Conservation (phyloP, 2,888 invertebrate genomes). For the Lamellibrachia columna region DNA sequence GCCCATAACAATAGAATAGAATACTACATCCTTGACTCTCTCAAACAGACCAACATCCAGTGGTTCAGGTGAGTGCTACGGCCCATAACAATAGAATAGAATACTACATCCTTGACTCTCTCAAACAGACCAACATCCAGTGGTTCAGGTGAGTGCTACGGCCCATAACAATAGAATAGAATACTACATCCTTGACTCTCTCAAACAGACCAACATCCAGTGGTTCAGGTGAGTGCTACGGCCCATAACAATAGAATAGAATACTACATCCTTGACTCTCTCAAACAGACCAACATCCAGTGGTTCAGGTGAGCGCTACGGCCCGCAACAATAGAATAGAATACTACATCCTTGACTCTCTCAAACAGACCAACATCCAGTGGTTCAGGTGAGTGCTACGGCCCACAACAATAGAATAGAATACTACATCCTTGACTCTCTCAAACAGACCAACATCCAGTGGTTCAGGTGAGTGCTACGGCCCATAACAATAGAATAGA, state of each 20-base stretch:
- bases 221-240: constrained; percentile 78
- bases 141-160: constrained; percentile 78
- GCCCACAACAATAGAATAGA: background rate
- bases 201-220: constrained; percentile 98
- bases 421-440: constrained; percentile 97
- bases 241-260: background rate
- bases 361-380: constrained; percentile 98
- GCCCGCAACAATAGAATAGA: background rate
- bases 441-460: constrained; percentile 98
- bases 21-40: constrained; percentile 97
- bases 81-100: background rate
- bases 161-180: background rate
- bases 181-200: constrained; percentile 97
- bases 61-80: constrained; percentile 78
- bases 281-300: constrained; percentile 98
- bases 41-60: constrained; percentile 98
- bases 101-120: constrained; percentile 97
- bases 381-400: constrained; percentile 78
- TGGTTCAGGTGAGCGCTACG: constrained; percentile 78
- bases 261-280: constrained; percentile 97
- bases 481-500: background rate
- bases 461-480: constrained; percentile 78
- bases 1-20: background rate
- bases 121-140: constrained; percentile 98
- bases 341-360: constrained; percentile 97